Percentiles rank a stretch among this genome's conserved stretches.
These are phyloP conservation scores for Cephus rjabovi DNA, from an alignment of 2,888 invertebrate species.

Conservation along the genomic window DNA sequence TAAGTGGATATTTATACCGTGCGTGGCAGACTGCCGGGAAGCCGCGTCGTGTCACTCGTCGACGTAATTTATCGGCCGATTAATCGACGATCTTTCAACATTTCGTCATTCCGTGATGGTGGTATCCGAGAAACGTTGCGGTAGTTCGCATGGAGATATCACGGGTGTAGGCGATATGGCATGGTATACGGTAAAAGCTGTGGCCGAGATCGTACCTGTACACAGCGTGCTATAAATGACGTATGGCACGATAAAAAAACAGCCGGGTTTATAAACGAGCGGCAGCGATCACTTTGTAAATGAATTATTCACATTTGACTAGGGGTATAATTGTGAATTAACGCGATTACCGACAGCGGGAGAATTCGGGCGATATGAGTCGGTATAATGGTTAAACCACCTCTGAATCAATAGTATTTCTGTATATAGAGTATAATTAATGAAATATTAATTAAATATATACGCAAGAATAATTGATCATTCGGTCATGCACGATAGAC, in stretches of 20 bases:
- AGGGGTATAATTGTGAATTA: conserved; percentile 30
- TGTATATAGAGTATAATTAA: conserved; percentile 42
- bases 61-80: conserved; percentile 5
- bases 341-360: conserved; percentile 11
- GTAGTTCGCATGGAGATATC: background rate
- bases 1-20: conserved; percentile 25
- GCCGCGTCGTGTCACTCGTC: background rate
- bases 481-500: background rate
- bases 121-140: background rate
- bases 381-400: background rate
- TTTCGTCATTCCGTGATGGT: background rate
- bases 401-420: background rate
- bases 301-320: conserved; percentile 41
- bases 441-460: conserved; percentile 56
- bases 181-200: background rate
- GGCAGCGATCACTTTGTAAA: conserved; percentile 9
- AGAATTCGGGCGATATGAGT: background rate
- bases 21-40: conserved; percentile 9
- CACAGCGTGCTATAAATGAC: background rate
- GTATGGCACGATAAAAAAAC: background rate
- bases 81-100: background rate
- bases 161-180: background rate
- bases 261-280: background rate
- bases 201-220: background rate
- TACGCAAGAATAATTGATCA: background rate